Conservation (phyloP, 1,140 invertebrate species). For the Monochamus saltuarius region DNA sequence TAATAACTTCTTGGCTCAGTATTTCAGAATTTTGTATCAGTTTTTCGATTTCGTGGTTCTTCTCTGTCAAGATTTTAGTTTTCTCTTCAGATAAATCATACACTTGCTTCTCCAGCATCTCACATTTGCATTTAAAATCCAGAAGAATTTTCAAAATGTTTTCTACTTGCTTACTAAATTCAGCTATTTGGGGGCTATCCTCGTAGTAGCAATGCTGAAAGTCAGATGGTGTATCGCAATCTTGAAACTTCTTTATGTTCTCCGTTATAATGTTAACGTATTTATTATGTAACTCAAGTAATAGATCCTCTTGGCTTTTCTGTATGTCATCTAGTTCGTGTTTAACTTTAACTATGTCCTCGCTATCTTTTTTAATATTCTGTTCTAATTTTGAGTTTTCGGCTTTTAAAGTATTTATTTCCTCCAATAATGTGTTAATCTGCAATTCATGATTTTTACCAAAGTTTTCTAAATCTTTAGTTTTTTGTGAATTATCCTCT, state of each 20-base stretch:
- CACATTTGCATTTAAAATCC: constrained; percentile 47
- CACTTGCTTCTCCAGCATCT: constrained; percentile 48
- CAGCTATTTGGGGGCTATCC: constrained; percentile 34
- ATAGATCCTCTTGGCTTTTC: constrained; percentile 22
- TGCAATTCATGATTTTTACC: constrained; percentile 9
- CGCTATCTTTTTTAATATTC: neutral
- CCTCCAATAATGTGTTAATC: neutral
- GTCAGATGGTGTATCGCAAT: constrained; percentile 53
- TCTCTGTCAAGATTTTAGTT: constrained; percentile 39
- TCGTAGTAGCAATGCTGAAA: constrained; percentile 44
- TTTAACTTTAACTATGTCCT: constrained; percentile 34
- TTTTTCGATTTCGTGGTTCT: constrained; percentile 48
- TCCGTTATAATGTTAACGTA: constrained; percentile 53
- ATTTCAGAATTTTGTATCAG: constrained; percentile 43
- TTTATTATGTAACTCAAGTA: constrained; percentile 33
- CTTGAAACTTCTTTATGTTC: constrained; percentile 55
- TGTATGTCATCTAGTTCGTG: constrained; percentile 13
- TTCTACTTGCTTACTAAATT: constrained; percentile 45
- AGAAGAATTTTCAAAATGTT: constrained; percentile 48
- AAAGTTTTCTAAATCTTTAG: constrained; percentile 6
- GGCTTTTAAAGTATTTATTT: neutral
- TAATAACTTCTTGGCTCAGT: constrained; percentile 44
- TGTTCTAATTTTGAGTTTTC: neutral
- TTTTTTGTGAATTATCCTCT: constrained; percentile 20
- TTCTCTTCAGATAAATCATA: constrained; percentile 44